Conservation (phyloP, 2,888 invertebrate genomes). For the Empis stercorea region DNA sequence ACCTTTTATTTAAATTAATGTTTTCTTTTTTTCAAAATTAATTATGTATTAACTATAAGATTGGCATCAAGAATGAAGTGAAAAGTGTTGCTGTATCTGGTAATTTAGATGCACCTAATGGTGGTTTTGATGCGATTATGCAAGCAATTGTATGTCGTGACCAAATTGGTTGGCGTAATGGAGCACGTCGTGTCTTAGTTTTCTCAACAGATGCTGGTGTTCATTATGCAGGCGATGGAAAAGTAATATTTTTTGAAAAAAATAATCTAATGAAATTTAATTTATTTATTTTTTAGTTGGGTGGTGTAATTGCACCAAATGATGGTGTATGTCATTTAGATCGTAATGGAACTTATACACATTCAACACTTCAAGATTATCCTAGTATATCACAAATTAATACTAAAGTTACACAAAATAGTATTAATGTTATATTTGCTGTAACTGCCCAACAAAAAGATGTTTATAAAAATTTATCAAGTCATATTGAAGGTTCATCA, state of each 20-base stretch:
- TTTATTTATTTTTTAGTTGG: too few relatives aligned
- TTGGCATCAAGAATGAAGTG: slow-evolving; percentile 31
- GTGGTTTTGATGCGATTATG: slow-evolving; percentile 74
- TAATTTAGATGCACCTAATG: slow-evolving; percentile 41
- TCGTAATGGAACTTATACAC: slow-evolving; percentile 42
- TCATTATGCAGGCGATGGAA: slow-evolving; percentile 44
- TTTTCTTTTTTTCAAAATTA: slow-evolving; percentile 6
- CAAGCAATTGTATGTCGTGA: slow-evolving; percentile 63
- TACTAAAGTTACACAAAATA: slow-evolving; percentile 48
- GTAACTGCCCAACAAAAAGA: slow-evolving; percentile 37
- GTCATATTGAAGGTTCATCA: slow-evolving; percentile 52
- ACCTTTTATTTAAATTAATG: not conserved
- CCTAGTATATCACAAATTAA: slow-evolving; percentile 61
- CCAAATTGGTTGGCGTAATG: slow-evolving; percentile 63
- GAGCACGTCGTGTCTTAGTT: slow-evolving; percentile 62
- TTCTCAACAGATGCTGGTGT: slow-evolving; percentile 66
- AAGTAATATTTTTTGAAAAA: slow-evolving; percentile 26
- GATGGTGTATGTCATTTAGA: slow-evolving; percentile 56
- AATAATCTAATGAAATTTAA: not conserved
- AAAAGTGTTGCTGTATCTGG: slow-evolving; percentile 35
- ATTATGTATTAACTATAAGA: too few relatives aligned
- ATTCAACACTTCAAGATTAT: slow-evolving; percentile 49
- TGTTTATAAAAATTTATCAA: slow-evolving; percentile 42
- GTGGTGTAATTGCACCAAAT: slow-evolving; percentile 55
- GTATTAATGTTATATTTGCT: slow-evolving; percentile 68